Percentiles rank a stretch among this genome's conserved stretches.
Evolutionary conservation across 2,113 vertebrate genomes (phyloP).

Genomic region (Heteronetta atricapilla): DNA sequence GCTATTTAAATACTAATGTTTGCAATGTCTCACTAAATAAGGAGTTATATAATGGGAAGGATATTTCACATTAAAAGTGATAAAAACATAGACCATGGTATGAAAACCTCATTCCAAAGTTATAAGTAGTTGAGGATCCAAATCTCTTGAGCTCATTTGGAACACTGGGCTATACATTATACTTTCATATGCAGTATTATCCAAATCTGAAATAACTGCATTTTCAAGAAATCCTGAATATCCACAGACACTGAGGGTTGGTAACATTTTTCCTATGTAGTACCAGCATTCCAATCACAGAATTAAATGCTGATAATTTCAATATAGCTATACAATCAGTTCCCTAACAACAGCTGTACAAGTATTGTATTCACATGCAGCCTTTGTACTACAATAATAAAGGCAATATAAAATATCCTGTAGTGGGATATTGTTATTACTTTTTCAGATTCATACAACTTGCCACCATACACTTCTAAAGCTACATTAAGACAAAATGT

Average conservation of each 20-base stretch:
- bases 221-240: not conserved
- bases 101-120: not conserved
- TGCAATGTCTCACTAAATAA: not conserved
- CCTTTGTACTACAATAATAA: not conserved
- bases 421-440: not conserved
- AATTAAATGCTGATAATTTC: not conserved
- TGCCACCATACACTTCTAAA: not conserved
- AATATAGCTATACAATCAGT: not conserved
- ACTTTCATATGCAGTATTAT: not conserved
- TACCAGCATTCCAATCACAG: not conserved
- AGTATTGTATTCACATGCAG: not conserved
- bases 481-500: not conserved
- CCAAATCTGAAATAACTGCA: not conserved
- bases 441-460: not conserved
- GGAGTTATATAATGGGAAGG: not conserved
- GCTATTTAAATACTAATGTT: not conserved
- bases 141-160: not conserved
- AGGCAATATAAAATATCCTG: not conserved
- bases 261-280: not conserved
- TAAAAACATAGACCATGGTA: not conserved
- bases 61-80: not conserved
- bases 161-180: not conserved
- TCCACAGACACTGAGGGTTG: rapidly evolving
- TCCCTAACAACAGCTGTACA: not conserved
- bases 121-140: not conserved